Conservation (phyloP, 2,888 invertebrate genomes). For the Doris montereyensis region DNA sequence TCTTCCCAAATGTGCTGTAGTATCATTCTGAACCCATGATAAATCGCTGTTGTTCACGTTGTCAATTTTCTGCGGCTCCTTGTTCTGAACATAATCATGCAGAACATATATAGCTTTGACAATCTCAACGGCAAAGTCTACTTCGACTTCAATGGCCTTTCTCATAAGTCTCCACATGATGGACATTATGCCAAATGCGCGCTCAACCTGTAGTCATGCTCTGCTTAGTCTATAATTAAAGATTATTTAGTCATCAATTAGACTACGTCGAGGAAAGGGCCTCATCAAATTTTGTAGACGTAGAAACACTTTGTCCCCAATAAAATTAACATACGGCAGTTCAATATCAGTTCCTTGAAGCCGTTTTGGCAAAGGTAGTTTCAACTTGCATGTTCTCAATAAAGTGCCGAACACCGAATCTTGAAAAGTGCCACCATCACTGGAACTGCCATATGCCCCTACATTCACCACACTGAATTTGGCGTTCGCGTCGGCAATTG, state of each 20-base stretch:
- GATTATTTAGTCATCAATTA: background rate
- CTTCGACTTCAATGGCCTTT: background rate
- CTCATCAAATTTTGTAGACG: background rate
- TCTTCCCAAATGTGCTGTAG: too few relatives aligned
- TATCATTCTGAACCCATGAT: too few relatives aligned
- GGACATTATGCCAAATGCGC: background rate
- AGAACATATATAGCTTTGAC: slow-evolving; percentile 9
- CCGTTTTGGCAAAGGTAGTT: background rate
- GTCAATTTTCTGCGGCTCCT: background rate
- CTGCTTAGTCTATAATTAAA: background rate
- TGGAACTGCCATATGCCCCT: background rate
- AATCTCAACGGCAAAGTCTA: background rate
- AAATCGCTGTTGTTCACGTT: background rate
- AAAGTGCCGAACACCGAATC: background rate
- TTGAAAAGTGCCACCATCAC: background rate
- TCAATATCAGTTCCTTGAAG: background rate
- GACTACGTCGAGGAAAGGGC: background rate
- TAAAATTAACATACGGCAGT: background rate
- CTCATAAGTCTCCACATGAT: background rate
- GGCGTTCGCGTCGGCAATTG: background rate
- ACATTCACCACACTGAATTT: background rate
- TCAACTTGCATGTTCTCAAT: background rate
- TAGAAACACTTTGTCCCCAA: background rate
- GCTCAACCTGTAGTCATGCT: background rate
- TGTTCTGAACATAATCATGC: background rate